Base-by-base conservation (phyloP, 2,797 vertebrate species). In the Sandelia bainsii region DNA sequence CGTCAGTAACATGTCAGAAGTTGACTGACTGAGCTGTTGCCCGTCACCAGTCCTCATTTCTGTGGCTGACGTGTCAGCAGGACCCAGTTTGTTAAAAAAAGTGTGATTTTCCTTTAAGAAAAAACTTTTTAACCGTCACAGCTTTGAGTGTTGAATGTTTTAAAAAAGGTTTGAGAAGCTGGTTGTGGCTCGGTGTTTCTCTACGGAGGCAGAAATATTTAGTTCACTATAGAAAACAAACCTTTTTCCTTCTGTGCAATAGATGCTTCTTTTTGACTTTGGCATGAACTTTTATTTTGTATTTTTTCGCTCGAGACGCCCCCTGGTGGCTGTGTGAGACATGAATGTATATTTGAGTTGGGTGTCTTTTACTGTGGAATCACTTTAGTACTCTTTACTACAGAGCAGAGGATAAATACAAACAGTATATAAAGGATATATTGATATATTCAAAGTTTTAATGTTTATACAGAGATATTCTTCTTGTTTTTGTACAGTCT, bases 391-490 rank as follows among this genome's bases (percentile, higher is more conserved):
- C 91, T 94, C 92, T 95, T 95, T 95, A 95, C 93, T 95, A 82
- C 90, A 93, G 94, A 96, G 93, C 95, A 96, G 96, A 96, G 95
- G 71, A 93, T 91, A 45, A 45, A 44, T 7, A 40, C 12, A 19
- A 11, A 13, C 57, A 37, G 59, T 74, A 71, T 69, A 66, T 53
- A 79, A 75, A 89, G 70, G 72, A 82, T 87, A 87, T 91, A 89
- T 91, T 95, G 92, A 91, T 90, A 86, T 93, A 93, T 93, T 90
- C 93, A 91, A 94, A 91, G 93, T 94, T 96, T 93, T 94, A 96
- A 95, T 96, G 94, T 96, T 96, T 96, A 93, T 96, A 96, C 94
- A 94, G 95, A 96, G 92, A 87, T 94, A 93, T 94, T 95, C 91
- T 95, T 90, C 91, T 57, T 94, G 39, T 77, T 69, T 95, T 96